Conservation (phyloP, 2,888 invertebrate species). For the Diaperis boleti region DNA sequence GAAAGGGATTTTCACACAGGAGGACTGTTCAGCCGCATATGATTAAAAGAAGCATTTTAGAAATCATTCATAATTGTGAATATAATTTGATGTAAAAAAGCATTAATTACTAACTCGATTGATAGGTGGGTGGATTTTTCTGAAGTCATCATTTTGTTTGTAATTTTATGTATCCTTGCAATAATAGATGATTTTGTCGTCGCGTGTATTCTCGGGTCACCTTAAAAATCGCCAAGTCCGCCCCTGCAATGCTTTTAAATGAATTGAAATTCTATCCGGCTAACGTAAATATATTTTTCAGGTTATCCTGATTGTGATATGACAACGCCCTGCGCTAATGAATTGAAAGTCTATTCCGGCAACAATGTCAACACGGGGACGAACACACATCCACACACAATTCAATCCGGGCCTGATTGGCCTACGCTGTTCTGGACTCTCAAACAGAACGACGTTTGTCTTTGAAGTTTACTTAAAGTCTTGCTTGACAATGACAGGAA, state of each 20-base stretch:
- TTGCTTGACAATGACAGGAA: slow-evolving; percentile 61
- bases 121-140: no score
- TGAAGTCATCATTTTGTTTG: no score
- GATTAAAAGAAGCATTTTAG: no score
- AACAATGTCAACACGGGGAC: slow-evolving; percentile 65
- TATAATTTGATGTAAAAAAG: no score
- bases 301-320: slow-evolving; percentile 59
- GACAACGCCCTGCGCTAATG: slow-evolving; percentile 61
- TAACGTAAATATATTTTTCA: slow-evolving; percentile 62
- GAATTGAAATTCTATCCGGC: slow-evolving; percentile 59
- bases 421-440: slow-evolving; percentile 55
- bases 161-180: neutral
- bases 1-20: slow-evolving; percentile 17
- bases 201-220: no score
- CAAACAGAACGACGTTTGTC: slow-evolving; percentile 62
- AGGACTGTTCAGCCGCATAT: neutral
- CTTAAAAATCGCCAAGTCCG: no score
- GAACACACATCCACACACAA: slow-evolving; percentile 57
- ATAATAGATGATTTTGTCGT: no score
- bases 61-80: no score
- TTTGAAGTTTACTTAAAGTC: slow-evolving; percentile 64
- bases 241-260: slow-evolving; percentile 50
- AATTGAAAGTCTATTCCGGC: slow-evolving; percentile 65
- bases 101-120: no score
- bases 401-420: slow-evolving; percentile 64